Percentiles rank a stretch among this genome's conserved stretches.
Conservation (phyloP, 30 jellyfish, hydroid and myxozoan genomes). For the Nemopilema nomurai region DNA sequence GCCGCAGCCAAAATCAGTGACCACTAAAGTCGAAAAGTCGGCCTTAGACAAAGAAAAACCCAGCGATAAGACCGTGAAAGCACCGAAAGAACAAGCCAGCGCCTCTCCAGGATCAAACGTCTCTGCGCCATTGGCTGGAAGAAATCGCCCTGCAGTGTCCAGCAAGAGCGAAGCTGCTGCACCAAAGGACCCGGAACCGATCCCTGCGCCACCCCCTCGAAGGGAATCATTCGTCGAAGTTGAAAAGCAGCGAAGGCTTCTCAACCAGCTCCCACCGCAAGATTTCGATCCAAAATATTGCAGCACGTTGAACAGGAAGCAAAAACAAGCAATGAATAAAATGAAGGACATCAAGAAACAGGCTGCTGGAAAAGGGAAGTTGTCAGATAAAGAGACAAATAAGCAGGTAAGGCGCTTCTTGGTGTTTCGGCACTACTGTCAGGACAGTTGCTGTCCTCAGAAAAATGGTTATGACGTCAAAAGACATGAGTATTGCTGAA, state of each 20-base stretch:
- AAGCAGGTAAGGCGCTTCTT: neutral
- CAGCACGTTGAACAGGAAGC: constrained; percentile 75
- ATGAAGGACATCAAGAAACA: constrained; percentile 42
- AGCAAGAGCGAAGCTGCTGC: neutral
- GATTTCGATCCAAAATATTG: constrained; percentile 88
- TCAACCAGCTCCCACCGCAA: constrained; percentile 92
- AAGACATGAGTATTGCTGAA: too few relatives aligned
- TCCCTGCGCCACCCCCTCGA: constrained; percentile 62
- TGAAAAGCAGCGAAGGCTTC: constrained; percentile 43
- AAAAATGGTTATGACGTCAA: too few relatives aligned
- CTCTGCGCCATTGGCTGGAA: neutral
- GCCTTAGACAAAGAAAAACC: neutral
- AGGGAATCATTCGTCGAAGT: constrained; percentile 42
- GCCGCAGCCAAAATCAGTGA: neutral
- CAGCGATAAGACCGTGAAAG: neutral
- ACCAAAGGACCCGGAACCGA: neutral
- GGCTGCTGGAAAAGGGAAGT: constrained; percentile 85
- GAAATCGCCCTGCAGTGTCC: neutral
- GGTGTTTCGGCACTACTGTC: neutral
- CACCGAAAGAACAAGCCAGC: neutral
- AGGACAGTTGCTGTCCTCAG: too few relatives aligned
- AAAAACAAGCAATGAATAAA: constrained; percentile 66
- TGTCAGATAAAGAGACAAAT: constrained; percentile 23
- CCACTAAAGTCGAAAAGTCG: neutral
- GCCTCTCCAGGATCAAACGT: neutral